A percentile compares a stretch with the other conserved stretches of the same genome.
phyloP scores from a whole-genome alignment of 2,113 vertebrate genomes.

The Chaetodon trifascialis region DNA sequence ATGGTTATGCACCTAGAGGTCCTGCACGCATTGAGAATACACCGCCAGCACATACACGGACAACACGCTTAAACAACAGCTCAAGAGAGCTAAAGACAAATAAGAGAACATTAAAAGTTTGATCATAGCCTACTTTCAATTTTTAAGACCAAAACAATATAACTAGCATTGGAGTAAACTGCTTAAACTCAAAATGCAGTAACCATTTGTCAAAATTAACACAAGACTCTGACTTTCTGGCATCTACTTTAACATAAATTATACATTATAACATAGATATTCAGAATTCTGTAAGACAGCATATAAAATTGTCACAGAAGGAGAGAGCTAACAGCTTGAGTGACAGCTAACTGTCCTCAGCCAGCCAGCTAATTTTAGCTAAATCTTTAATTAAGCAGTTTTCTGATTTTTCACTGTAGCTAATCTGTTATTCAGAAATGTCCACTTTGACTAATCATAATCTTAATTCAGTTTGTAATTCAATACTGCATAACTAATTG shows the following conservation, averaged over 20 bases:
- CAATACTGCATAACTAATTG: neutral
- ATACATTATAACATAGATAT: neutral
- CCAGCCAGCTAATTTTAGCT: neutral
- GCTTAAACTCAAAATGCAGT: neutral
- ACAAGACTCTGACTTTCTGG: neutral
- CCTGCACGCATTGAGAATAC: conserved; percentile 22
- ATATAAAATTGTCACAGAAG: neutral
- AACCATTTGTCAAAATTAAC: neutral
- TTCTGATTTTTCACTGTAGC: too few species aligned
- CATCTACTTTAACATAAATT: neutral
- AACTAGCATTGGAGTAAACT: neutral
- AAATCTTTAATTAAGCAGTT: neutral
- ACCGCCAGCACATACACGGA: conserved; percentile 36
- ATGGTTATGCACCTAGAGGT: conserved; percentile 45
- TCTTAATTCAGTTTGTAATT: neutral
- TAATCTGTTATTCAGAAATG: neutral
- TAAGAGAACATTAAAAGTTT: neutral
- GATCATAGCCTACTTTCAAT: too few species aligned
- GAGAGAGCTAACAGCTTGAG: neutral
- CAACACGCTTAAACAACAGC: neutral
- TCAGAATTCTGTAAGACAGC: neutral
- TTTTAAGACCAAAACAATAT: neutral
- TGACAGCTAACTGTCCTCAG: neutral
- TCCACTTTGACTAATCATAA: neutral
- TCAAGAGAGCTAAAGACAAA: neutral